Base-by-base conservation (phyloP, 1,140 invertebrate genomes). In the Lutraria rhynchaena region DNA sequence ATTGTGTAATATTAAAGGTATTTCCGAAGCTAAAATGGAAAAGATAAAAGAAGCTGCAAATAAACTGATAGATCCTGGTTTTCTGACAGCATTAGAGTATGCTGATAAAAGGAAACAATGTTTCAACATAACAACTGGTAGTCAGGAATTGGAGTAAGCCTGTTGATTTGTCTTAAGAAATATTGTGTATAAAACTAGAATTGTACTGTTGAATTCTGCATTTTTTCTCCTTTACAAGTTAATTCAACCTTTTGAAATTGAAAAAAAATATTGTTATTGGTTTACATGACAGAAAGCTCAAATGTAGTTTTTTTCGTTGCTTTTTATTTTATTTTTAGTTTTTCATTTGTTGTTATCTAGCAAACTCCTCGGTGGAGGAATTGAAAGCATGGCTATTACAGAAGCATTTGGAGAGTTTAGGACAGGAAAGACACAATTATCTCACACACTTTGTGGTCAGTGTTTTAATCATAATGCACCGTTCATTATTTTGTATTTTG, bases 1-100 rank as follows among this genome's bases (percentile, higher is more conserved):
- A 89, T 89, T 96, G 33, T 94, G 94, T 88, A 93, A 93, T 81
- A 95, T 96, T 55, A 96, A 96, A 93, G 96, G 96, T 22, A 95
- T 96, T 85, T 96, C 95, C 41, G 95, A 96, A 87, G 95, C 94
- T 5, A 96, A 96, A 92, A 95, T 97, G 80, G 95, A 96, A 82
- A 96, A 96, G 93, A 96, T 97, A 44, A 96, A 96, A 92, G 96
- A 96, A 93, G 95, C 95, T 94, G 94, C 91, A 87, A 92, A 86
- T 94, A 96, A 93, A 87, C 95, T 87, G 87, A 74, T 81, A 87
- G 89, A 90, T 78, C 87, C 92, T 78, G 94, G 94, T 13, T 96
- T 97, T 92, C 92, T 96, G 70, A 96, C 96, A 53, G 96, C 95
- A 51, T 89, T 95, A 41, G 94, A 96, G 93, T 95, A 96, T 84